Conservation (phyloP, 2,113 vertebrate species). For the Equus quagga region DNA sequence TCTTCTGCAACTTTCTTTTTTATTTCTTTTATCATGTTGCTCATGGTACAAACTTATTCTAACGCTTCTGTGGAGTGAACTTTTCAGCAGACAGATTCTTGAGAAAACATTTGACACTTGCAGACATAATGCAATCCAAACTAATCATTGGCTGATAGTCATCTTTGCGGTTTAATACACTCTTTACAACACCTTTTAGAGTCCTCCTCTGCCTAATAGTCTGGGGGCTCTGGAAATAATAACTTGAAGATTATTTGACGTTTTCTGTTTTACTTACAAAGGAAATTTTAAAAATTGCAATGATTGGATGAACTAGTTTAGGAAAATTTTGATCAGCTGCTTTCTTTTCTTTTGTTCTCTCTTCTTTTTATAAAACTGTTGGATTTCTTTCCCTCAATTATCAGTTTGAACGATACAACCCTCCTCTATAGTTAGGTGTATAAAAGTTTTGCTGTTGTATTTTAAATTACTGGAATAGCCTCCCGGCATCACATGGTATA, state of each 20-base stretch:
- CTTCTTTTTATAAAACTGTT: not conserved
- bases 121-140: not conserved
- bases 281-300: not conserved
- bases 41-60: not conserved
- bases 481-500: not conserved
- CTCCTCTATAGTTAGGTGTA: not conserved
- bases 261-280: not conserved
- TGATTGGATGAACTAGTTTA: not conserved
- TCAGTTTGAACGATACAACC: not conserved
- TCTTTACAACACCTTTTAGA: not conserved
- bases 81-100: not conserved
- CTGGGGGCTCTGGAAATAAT: not conserved
- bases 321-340: not conserved
- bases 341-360: not conserved
- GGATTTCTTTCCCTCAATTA: not conserved
- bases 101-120: constrained; percentile 37
- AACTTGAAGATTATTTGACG: not conserved
- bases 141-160: not conserved
- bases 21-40: not conserved
- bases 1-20: not conserved
- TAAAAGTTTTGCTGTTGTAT: not conserved
- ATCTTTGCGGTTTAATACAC: not conserved
- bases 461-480: not conserved
- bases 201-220: not conserved
- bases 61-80: not conserved